Conservation (phyloP, 2,113 vertebrate genomes). For the Campylorhamphus procurvoides region DNA sequence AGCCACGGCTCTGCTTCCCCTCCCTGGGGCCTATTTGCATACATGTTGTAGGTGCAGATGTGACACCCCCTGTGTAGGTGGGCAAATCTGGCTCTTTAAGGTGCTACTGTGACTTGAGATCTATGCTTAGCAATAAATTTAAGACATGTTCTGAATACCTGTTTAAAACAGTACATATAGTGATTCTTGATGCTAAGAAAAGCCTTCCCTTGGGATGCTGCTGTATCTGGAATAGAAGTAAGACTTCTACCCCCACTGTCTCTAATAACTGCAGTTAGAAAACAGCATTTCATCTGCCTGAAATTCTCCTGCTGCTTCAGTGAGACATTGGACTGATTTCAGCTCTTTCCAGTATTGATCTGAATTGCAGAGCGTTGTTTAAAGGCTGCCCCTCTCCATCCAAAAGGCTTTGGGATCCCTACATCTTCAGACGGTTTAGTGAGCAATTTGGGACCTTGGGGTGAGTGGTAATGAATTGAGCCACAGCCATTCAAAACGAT, state of each 20-base stretch:
- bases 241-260: slow-evolving; percentile 7
- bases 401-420: neutral
- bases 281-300: slow-evolving; percentile 45
- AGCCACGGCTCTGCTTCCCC: neutral
- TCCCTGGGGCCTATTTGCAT: neutral
- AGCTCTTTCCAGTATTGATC: slow-evolving; percentile 10
- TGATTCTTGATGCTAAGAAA: slow-evolving; percentile 49
- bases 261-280: slow-evolving; percentile 36
- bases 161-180: neutral
- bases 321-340: neutral
- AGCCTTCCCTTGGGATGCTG: slow-evolving; percentile 33
- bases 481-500: neutral
- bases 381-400: neutral
- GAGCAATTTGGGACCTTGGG: neutral
- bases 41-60: neutral
- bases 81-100: neutral
- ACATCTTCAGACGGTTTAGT: neutral
- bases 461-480: neutral
- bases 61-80: neutral
- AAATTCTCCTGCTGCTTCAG: slow-evolving; percentile 21
- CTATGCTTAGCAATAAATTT: neutral
- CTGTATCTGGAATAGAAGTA: neutral
- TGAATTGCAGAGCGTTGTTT: neutral
- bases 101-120: neutral
- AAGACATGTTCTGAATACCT: neutral